Base-by-base conservation (phyloP, 2,113 vertebrate species). In the Oncorhynchus kisutch region DNA sequence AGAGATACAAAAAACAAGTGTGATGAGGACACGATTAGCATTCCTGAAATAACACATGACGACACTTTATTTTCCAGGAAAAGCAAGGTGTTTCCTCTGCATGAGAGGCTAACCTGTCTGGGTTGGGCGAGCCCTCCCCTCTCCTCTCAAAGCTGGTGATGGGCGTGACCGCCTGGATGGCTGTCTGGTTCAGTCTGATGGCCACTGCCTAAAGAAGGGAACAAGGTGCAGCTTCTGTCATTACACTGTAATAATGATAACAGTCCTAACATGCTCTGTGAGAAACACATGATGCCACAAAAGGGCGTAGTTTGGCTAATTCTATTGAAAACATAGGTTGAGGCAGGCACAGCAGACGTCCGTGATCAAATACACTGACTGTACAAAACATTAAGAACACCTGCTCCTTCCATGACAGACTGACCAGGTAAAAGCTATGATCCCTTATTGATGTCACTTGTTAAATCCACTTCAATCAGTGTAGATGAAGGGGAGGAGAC, bases 141-240 rank as follows among this genome's bases (percentile, higher is more conserved):
- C 96, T 97, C 84, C 94, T 99, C 39, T 95, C 95, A 80, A 98
- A 94, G 85, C 96, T 97, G 81, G 96, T 98, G 82, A 99, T 94
- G 60, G 98, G 97, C 16, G 98, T 99, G 85, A 99, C 97, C 3
- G 98, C 97, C 87, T 99, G 95, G 34, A 98, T 94, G 29, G 98
- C 97, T 0, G 95, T 97, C 91, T 98, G 96, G 81, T 99, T 98
- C 88, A 99, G 85, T 82, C 94, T 94, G 91, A 98, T 99, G 73
- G 97, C 98, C 77, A 98, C 96, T 1, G 97, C 97, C 98, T 99
- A 24, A 11, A 14, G 82, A 27, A 12, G 57, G n/a, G 31, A 16
- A 31, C 67, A 75, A 2, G 27, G 31, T 3, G 57, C 13, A 16
- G 76, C 71, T 6, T 75, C 64, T 65, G 18, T 67, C 13, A 64